These are phyloP conservation scores for Eucidaris tribuloides DNA, from an alignment of 35 echinoderm and acorn worm species.

Conservation along the genomic window DNA sequence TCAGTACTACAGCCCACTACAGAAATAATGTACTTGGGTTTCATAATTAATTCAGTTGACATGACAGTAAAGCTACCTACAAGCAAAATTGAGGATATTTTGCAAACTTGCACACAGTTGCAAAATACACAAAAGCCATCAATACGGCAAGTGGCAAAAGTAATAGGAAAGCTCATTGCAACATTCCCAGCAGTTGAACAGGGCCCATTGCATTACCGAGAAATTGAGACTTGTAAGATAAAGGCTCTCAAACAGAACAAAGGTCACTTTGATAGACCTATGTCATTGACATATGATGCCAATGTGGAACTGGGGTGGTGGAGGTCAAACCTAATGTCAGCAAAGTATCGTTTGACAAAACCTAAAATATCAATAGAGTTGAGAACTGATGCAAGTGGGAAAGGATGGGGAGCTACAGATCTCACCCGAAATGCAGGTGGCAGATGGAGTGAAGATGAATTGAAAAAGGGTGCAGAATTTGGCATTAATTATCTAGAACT, in stretches of 20 bases:
- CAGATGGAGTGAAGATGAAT: constrained; percentile 49
- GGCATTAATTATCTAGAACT: constrained; percentile 74
- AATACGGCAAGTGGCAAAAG: constrained; percentile 41
- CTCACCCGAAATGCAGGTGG: constrained; percentile 22
- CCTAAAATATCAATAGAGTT: background rate
- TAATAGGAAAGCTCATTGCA: constrained; percentile 61
- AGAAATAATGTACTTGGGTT: constrained; percentile 40
- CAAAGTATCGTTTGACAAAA: background rate
- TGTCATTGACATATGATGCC: constrained; percentile 36
- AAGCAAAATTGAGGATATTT: constrained; percentile 29
- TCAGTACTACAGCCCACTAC: constrained; percentile 30
- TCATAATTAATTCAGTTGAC: constrained; percentile 29
- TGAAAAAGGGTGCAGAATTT: constrained; percentile 1
- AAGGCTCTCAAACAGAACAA: background rate
- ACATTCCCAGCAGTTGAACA: constrained; percentile 42
- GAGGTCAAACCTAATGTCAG: background rate
- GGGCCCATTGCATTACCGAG: constrained; percentile 40
- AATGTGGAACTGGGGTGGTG: constrained; percentile 47
- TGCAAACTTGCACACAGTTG: constrained; percentile 2
- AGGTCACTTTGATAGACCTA: constrained; percentile 68
- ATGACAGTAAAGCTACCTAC: constrained; percentile 39
- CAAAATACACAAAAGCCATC: background rate
- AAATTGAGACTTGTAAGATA: constrained; percentile 47
- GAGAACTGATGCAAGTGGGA: constrained; percentile 48
- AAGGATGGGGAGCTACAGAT: constrained; percentile 54